Evolutionary conservation across 1,140 invertebrate genomes (phyloP), one percentile per base, ranked within the genome.

Genomic region (Pemphigus obesinymphae): DNA sequence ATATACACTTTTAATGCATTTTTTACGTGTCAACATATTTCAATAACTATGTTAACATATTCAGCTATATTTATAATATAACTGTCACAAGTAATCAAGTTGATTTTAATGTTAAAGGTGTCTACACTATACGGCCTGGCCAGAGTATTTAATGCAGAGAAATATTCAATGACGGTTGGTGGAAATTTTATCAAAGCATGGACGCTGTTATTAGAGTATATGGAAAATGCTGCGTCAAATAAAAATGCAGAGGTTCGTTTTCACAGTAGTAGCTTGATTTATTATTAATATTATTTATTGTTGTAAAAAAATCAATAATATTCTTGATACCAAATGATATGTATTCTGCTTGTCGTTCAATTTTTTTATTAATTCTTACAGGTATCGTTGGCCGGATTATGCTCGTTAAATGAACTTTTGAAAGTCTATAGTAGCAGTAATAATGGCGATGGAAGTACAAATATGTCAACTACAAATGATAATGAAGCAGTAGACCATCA

Each of bases 151-250:
- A 96, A 96, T 86, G 95, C 95, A 0, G 96, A 98, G 87, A 90
- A 96, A 83, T 92, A 93, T 84, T 88, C 96, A 66, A 88, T 98
- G 8, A 92, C 94, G 85, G 91, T 92, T 66, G 88, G 97, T 26
- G 94, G 94, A 0, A 96, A 98, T 88, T 98, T 97, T 89, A 91
- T 93, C 50, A 89, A 95, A 75, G 96, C 96, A 1, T 99, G 97
- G 96, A 93, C 93, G 0, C 89, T 97, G 11, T 89, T 98, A 20
- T 89, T 98, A 15, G 95, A 97, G 85, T 97, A 96, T 85, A 96
- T 99, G 84, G 96, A 98, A 86, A 94, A 93, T 87, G 93, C 96
- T 23, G 95, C 97, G 0, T 87, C 97, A 7, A 94, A 93, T 85
- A 94, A 93, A 87, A 98, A 96, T 88, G 95, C 95, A 82, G 97